Percentiles rank a stretch among this genome's conserved stretches.
Conservation (phyloP, 2,797 vertebrate genomes). For the Halcyon leucocephala region DNA sequence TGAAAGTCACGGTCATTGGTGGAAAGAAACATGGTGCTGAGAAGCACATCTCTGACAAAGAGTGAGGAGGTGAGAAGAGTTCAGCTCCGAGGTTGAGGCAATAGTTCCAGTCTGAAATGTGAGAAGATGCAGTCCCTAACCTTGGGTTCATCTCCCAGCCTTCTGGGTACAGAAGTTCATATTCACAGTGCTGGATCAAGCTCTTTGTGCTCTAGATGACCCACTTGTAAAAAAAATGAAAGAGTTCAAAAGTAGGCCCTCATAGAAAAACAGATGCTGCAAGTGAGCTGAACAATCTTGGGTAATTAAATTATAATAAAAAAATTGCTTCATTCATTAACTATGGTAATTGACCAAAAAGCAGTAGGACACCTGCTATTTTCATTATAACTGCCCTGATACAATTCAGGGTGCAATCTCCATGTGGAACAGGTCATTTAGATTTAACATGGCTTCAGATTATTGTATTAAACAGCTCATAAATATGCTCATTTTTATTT, state of each 20-base stretch:
- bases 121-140: neutral
- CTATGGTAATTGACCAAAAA: conserved; percentile 67
- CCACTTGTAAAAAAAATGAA: neutral
- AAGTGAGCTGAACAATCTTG: conserved; percentile 35
- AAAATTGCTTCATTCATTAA: conserved; percentile 56
- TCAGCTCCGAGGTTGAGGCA: neutral
- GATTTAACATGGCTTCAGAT: conserved; percentile 27
- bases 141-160: neutral
- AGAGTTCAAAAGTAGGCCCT: neutral
- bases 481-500: conserved; percentile 33
- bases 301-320: conserved; percentile 57
- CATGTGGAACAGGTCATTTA: conserved; percentile 9
- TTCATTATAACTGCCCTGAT: conserved; percentile 34
- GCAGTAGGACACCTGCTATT: conserved; percentile 35
- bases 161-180: neutral
- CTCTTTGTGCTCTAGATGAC: conserved; percentile 7
- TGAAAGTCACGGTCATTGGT: neutral
- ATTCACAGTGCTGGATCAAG: neutral
- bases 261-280: conserved; percentile 57
- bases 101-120: neutral
- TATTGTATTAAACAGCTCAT: conserved; percentile 32
- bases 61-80: neutral
- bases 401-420: conserved; percentile 23
- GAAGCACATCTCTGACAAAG: neutral
- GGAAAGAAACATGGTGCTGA: neutral